Evolutionary conservation across 2,888 invertebrate genomes (phyloP).

Genomic region (Tholera decimalis): DNA sequence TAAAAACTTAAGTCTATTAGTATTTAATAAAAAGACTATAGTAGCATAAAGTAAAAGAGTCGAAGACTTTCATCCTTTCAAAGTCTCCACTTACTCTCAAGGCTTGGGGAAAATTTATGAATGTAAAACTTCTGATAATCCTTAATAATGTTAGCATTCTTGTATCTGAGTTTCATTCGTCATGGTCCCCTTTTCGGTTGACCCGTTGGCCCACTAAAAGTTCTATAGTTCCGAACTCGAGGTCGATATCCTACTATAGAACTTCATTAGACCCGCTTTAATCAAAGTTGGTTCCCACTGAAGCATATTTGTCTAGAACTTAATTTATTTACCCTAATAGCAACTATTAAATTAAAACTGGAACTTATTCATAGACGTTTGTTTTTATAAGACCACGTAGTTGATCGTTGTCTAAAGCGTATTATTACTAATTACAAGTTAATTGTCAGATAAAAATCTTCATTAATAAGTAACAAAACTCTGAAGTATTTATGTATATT

Average conservation of each 20-base stretch:
- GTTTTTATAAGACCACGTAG: conserved; percentile 3
- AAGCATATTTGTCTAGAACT: conserved; percentile 25
- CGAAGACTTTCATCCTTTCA: conserved; percentile 16
- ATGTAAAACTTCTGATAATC: conserved; percentile 32
- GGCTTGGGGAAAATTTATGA: conserved; percentile 16
- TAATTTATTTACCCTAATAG: conserved; percentile 3
- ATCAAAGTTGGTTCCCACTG: conserved; percentile 35
- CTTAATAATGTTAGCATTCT: conserved; percentile 30
- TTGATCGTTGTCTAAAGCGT: conserved; percentile 17
- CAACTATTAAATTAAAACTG: conserved; percentile 28
- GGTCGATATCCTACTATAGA: conserved; percentile 26
- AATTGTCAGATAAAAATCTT: conserved; percentile 25
- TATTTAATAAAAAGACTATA: neutral
- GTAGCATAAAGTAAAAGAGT: neutral
- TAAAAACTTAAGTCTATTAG: neutral
- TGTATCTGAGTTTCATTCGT: neutral
- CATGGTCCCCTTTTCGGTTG: neutral
- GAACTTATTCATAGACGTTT: conserved; percentile 17
- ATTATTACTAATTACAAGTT: conserved; percentile 25
- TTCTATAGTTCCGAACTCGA: conserved; percentile 2
- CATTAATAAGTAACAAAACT: conserved; percentile 5
- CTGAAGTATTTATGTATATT: neutral
- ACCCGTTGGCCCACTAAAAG: neutral
- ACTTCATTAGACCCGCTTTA: conserved; percentile 30
- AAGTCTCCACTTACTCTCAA: conserved; percentile 32